Conservation (phyloP, 2,797 vertebrate genomes). For the Phataginus tricuspis region DNA sequence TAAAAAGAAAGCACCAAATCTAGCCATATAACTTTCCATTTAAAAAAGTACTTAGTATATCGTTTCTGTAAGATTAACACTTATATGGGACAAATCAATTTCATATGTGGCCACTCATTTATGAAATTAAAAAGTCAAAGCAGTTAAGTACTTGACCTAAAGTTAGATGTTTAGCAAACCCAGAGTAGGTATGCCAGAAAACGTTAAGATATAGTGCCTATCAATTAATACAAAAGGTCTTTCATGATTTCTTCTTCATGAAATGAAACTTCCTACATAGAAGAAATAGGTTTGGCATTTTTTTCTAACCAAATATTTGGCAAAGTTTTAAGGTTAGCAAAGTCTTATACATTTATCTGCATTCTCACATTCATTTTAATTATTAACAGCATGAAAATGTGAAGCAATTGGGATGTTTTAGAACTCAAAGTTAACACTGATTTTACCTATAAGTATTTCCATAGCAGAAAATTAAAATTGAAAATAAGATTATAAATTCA, state of each 20-base stretch:
- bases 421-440: constrained; percentile 57
- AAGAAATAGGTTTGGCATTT: constrained; percentile 8
- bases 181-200: background rate
- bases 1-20: constrained; percentile 55
- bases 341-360: constrained; percentile 17
- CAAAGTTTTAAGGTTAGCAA: constrained; percentile 39
- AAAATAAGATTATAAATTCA: constrained; percentile 51
- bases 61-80: constrained; percentile 41
- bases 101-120: constrained; percentile 16
- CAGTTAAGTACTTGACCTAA: background rate
- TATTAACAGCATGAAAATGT: constrained; percentile 44
- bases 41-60: constrained; percentile 25
- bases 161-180: constrained; percentile 28
- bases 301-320: background rate
- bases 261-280: constrained; percentile 28
- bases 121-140: constrained; percentile 56
- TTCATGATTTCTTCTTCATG: constrained; percentile 37
- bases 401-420: constrained; percentile 5
- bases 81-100: background rate
- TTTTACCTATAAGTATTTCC: constrained; percentile 37
- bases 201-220: background rate
- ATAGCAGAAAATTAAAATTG: constrained; percentile 51
- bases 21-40: constrained; percentile 1
- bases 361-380: constrained; percentile 44
- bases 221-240: constrained; percentile 2